Conservation (phyloP, 2,888 invertebrate species). For the Synanthedon andrenaeformis region DNA sequence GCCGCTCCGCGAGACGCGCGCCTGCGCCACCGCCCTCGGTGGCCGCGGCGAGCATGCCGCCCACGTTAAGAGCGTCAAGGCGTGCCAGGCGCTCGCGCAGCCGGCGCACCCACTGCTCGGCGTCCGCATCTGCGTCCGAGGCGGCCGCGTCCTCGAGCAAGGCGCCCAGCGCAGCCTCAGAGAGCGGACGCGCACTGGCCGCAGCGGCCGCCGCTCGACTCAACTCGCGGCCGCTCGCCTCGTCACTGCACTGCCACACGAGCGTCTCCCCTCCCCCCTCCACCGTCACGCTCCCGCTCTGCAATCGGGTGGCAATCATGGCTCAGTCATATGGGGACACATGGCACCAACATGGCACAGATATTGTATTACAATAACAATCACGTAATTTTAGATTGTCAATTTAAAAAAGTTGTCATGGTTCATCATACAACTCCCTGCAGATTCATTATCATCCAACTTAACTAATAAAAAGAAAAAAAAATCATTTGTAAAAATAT, state of each 20-base stretch:
- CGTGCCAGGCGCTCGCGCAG: slow-evolving; percentile 88
- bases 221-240: slow-evolving; percentile 12
- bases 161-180: slow-evolving; percentile 73
- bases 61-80: slow-evolving; percentile 75
- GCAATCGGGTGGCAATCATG: neutral
- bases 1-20: slow-evolving; percentile 79
- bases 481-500: too few species aligned
- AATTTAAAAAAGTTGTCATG: too few species aligned
- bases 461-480: neutral
- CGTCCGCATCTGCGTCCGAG: slow-evolving; percentile 89
- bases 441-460: neutral
- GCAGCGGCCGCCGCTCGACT: slow-evolving; percentile 39
- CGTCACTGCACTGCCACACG: slow-evolving; percentile 14
- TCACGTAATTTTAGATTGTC: too few species aligned
- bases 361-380: too few species aligned
- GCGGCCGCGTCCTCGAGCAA: slow-evolving; percentile 87
- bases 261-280: slow-evolving; percentile 21
- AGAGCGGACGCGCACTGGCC: slow-evolving; percentile 84
- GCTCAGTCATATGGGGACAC: too few species aligned
- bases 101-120: slow-evolving; percentile 75
- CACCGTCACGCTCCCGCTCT: slow-evolving; percentile 16
- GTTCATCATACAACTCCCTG: too few species aligned
- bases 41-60: slow-evolving; percentile 78
- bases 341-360: too few species aligned
- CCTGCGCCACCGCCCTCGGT: slow-evolving; percentile 86